Base-by-base conservation (phyloP, 2,113 vertebrate species). In the Platichthys flesus region DNA sequence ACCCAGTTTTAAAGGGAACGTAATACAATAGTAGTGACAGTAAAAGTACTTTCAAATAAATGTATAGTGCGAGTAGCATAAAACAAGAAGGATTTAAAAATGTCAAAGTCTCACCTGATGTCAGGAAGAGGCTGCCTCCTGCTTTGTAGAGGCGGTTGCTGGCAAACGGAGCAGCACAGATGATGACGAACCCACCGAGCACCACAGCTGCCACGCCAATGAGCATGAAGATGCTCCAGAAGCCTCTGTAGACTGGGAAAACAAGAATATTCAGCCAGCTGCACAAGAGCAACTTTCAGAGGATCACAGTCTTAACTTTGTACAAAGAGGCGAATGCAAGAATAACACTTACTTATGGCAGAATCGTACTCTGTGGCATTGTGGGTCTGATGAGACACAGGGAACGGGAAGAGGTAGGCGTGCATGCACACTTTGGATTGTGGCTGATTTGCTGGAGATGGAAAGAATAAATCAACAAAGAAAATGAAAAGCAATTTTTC, bases 201-300 rank as follows among this genome's bases (percentile, higher is more conserved):
- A 96, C 72, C 2, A 95, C 93, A 6, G 97, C 90, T 0, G 93
- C 86, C 28, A 99, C 95, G 1, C 97, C 97, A 40, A 99, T 90
- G 18, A 99, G 94, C 96, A 97, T 96, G 31, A 98, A 95, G 81
- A 98, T 80, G 9, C 96, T 97, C 98, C 98, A 99, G 91, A 98
- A 98, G 56, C 97, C 96, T 79, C 96, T 96, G 92, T 98, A 99
- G 93, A 98, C 98, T 99, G 82, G 28, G 88, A 80, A 74, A 24
- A 82, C 49, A 21, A 54, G 20, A n/a, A 9, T 9, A 20, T 9
- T 74, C 24, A 51, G 5, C 56, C 18, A 37, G 8, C 8, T n/a
- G 21, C 3, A 54, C 9, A 20, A 37, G 12, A 59, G 23, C 16
- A 1, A 18, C 35, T 66, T 13, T 5, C 13, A 26, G 10, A 47